Conservation (phyloP, 2,113 vertebrate species). For the Psettodes erumei region DNA sequence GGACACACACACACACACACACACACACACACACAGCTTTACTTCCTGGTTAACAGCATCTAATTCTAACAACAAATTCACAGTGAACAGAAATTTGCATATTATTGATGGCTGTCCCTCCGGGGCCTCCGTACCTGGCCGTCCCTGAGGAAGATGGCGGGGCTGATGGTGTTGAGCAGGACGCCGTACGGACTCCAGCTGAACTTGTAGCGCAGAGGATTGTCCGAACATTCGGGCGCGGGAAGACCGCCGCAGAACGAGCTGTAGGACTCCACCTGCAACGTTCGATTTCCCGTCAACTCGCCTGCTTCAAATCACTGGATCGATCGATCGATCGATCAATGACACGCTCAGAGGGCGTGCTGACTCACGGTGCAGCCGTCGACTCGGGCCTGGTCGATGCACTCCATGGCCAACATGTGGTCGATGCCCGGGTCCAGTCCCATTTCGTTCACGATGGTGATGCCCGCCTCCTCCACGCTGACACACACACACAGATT, state of each 20-base stretch:
- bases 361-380: conserved; percentile 91
- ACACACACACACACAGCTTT: not conserved
- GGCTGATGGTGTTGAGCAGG: conserved; percentile 90
- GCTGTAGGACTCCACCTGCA: conserved; percentile 90
- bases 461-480: conserved; percentile 91
- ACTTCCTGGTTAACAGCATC: not conserved
- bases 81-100: not conserved
- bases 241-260: conserved; percentile 96
- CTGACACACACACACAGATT: conserved; percentile 68
- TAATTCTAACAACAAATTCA: not conserved
- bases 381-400: conserved; percentile 92
- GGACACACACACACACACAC: not conserved
- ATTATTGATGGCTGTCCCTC: not conserved
- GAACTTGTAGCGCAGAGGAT: conserved; percentile 97
- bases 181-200: conserved; percentile 97
- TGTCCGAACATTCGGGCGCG: conserved; percentile 93
- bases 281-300: not conserved
- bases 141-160: conserved; percentile 89
- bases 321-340: not conserved
- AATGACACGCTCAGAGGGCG: not conserved
- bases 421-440: conserved; percentile 99
- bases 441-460: conserved; percentile 93
- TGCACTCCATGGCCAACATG: conserved; percentile 97
- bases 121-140: conserved; percentile 83
- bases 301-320: not conserved